Conservation (phyloP, 1,140 invertebrate genomes). For the Leptinotarsa texana region DNA sequence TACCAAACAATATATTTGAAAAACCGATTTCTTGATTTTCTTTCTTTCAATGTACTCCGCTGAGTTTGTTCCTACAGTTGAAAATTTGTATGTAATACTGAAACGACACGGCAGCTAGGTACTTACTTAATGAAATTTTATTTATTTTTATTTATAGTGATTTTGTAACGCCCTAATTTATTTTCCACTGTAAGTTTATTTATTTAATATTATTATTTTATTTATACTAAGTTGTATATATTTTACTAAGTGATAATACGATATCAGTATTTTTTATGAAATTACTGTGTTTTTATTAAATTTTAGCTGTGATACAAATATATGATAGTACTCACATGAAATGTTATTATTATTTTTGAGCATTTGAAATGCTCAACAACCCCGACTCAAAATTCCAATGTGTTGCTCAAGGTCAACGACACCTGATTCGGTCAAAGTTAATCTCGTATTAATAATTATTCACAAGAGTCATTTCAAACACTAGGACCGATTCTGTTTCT, state of each 20-base stretch:
- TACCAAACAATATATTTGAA: neutral
- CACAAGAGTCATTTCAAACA: too few species aligned
- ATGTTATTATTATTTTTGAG: slow-evolving; percentile 12
- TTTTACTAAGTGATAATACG: slow-evolving; percentile 18
- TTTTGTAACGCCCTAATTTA: slow-evolving; percentile 22
- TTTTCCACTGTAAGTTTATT: slow-evolving; percentile 29
- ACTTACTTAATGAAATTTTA: slow-evolving; percentile 19
- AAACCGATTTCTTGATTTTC: neutral
- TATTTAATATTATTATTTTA: slow-evolving; percentile 26
- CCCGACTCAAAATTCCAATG: neutral
- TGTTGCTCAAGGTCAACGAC: neutral
- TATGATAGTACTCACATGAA: slow-evolving; percentile 24
- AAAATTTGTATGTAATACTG: slow-evolving; percentile 1
- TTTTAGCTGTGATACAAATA: slow-evolving; percentile 26
- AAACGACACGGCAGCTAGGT: neutral
- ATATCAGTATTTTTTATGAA: slow-evolving; percentile 12
- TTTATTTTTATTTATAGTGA: slow-evolving; percentile 29
- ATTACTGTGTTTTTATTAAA: slow-evolving; percentile 19
- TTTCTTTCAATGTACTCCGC: neutral
- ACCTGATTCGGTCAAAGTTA: too few species aligned
- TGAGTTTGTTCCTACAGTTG: slow-evolving; percentile 1
- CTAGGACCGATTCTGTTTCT: too few species aligned
- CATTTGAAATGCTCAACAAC: neutral
- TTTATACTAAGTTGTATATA: slow-evolving; percentile 28
- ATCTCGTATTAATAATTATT: too few species aligned